phyloP scores from a whole-genome alignment of 1,140 invertebrate genomes.

The Macrosteles quadrilineatus region DNA sequence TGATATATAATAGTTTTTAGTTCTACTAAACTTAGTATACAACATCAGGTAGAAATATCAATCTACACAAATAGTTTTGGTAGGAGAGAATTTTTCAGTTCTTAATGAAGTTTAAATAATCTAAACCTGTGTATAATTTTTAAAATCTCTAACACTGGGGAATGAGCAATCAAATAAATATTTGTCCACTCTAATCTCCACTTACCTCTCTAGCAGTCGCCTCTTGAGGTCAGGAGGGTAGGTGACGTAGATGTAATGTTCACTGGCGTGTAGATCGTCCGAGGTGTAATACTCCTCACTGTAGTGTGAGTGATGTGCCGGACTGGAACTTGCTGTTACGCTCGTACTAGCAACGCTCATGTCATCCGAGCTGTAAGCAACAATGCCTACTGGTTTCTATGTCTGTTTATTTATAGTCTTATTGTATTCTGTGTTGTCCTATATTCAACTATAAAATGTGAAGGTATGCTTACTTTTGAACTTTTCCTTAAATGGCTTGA shows the following conservation, averaged over 20 bases:
- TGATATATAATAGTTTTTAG: neutral
- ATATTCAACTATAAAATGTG: too few species aligned
- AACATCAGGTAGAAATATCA: neutral
- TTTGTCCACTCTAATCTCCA: neutral
- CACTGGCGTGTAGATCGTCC: slow-evolving; percentile 44
- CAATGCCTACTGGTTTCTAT: too few species aligned
- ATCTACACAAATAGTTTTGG: neutral
- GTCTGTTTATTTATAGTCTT: too few species aligned
- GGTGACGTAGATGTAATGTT: slow-evolving; percentile 81
- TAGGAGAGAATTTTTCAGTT: neutral
- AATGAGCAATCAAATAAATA: neutral
- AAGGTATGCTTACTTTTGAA: too few species aligned
- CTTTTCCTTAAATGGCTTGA: too few species aligned
- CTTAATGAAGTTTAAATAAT: neutral
- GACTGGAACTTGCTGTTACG: slow-evolving; percentile 55
- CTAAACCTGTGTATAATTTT: neutral
- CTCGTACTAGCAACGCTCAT: slow-evolving; percentile 62
- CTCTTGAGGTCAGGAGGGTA: slow-evolving; percentile 82
- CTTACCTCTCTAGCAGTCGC: slow-evolving; percentile 74
- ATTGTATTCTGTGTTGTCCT: too few species aligned
- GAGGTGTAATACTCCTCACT: slow-evolving; percentile 53
- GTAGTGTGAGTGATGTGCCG: slow-evolving; percentile 58
- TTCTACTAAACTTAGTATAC: neutral
- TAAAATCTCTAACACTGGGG: neutral
- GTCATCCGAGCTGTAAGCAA: slow-evolving; percentile 62